phyloP scores from a whole-genome alignment of 30 jellyfish, hydroid and myxozoan genomes.

The Phacellophora camtschatica region DNA sequence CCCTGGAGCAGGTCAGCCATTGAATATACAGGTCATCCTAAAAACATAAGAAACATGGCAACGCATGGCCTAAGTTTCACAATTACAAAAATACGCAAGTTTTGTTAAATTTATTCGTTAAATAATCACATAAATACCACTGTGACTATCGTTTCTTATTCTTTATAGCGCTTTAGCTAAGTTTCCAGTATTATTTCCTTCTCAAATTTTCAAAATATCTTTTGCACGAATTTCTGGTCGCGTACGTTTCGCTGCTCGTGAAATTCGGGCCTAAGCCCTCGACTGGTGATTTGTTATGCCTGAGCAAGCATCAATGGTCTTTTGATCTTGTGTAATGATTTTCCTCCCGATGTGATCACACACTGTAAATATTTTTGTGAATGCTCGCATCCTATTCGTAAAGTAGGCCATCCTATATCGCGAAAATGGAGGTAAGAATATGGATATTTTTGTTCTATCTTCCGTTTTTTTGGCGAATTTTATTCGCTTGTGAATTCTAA shows the following conservation, averaged over 20 bases:
- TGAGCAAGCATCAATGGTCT: constrained; percentile 34
- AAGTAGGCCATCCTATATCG: constrained; percentile 56
- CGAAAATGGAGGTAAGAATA: constrained; percentile 56
- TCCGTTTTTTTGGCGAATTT: background rate
- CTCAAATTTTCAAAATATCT: too few relatives aligned
- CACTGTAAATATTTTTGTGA: constrained; percentile 47
- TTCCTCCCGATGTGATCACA: constrained; percentile 53
- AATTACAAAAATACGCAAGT: background rate
- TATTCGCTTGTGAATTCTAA: too few relatives aligned
- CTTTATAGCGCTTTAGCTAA: too few relatives aligned
- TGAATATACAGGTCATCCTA: background rate
- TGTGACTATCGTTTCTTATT: too few relatives aligned
- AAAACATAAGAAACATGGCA: background rate
- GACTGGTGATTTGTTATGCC: constrained; percentile 40
- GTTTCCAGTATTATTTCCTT: too few relatives aligned
- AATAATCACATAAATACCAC: background rate
- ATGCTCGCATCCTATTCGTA: constrained; percentile 43
- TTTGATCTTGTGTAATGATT: constrained; percentile 61
- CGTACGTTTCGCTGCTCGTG: too few relatives aligned
- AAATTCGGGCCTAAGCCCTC: too few relatives aligned
- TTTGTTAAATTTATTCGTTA: background rate
- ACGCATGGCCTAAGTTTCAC: background rate
- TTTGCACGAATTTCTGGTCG: too few relatives aligned
- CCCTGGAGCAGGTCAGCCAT: constrained; percentile 25
- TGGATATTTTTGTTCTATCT: background rate